Base-by-base conservation (phyloP, 1,140 invertebrate genomes). In the Temnothorax longispinosus region DNA sequence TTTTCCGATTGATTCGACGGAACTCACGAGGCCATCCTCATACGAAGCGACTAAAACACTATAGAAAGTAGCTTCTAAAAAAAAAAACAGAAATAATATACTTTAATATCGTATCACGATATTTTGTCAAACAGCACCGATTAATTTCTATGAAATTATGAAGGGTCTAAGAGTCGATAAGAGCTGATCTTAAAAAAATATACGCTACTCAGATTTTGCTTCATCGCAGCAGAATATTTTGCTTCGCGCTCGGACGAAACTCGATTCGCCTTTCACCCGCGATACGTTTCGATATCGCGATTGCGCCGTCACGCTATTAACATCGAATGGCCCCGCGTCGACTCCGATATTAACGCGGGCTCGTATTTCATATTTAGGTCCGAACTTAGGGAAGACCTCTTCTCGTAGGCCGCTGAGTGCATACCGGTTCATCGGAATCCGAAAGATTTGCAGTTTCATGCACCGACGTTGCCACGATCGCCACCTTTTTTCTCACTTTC, bases 361-460 rank as follows among this genome's bases (percentile, higher is more conserved):
- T 74, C 80, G 52, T 84, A 84, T 47, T 74, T 84, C 41, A 84
- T 74, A 74, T 74, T 84, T 84, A 21, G 69, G 11, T 11, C 27
- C 67, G 62, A 67, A 80, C 32, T 80, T 72, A 21, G 11, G 18
- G 41, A 58, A 62, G 13, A 27, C 0, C 0, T 21, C 41, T 7
- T 50, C 38, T 56, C 41, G 41, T 74, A 60, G 64, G 18, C 67
- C 67, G 69, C 6, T 10, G 13, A 18, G 27, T 84, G 69, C 69
- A 90, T 90, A 84, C 85, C 64, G 76, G 90, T 87, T 90, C 91
- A 89, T 85, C 56, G 87, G 85, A 91, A 93, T 92, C 81, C 85
- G 56, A 69, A 90, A 91, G 90, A 92, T 91, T 93, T 91, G 89
- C 88, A 89, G 89, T 90, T 92, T 93, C 92, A 90, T 88, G 87